A percentile compares a stretch with the other conserved stretches of the same genome.
Conservation (phyloP, 2,797 vertebrate genomes). For the Prionace glauca region DNA sequence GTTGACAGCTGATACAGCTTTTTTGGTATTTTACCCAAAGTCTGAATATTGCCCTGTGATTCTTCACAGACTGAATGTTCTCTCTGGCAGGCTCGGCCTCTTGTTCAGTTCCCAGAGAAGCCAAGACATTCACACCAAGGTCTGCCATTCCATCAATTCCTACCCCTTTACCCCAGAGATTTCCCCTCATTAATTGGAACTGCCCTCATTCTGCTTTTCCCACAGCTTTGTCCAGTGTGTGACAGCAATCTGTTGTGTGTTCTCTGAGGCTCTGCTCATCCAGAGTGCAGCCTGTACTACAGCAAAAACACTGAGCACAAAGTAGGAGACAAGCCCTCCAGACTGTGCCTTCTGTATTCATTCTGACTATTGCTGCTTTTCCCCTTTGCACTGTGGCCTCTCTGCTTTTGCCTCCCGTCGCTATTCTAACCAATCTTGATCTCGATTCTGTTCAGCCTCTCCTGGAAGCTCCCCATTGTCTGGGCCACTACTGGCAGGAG, state of each 20-base stretch:
- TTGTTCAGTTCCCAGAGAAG: not conserved
- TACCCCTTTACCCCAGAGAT: not conserved
- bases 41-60: not conserved
- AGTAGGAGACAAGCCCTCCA: not conserved
- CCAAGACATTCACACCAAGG: not conserved
- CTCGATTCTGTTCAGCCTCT: not conserved
- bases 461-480: not conserved
- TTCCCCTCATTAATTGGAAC: not conserved
- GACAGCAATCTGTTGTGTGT: not conserved
- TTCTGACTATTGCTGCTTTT: not conserved
- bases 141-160: too few relatives aligned
- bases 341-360: not conserved
- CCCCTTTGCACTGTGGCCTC: not conserved
- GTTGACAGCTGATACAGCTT: not conserved
- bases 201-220: not conserved
- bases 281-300: not conserved
- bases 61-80: not conserved
- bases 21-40: not conserved
- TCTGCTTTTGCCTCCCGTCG: not conserved
- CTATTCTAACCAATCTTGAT: not conserved
- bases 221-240: not conserved
- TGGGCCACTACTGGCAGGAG: not conserved
- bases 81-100: not conserved
- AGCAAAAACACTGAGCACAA: not conserved
- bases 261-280: not conserved